Evolutionary conservation across 2,797 vertebrate species (phyloP), one percentile per base, ranked within the genome.

Genomic region (Acrossocheilus wenchowensis): DNA sequence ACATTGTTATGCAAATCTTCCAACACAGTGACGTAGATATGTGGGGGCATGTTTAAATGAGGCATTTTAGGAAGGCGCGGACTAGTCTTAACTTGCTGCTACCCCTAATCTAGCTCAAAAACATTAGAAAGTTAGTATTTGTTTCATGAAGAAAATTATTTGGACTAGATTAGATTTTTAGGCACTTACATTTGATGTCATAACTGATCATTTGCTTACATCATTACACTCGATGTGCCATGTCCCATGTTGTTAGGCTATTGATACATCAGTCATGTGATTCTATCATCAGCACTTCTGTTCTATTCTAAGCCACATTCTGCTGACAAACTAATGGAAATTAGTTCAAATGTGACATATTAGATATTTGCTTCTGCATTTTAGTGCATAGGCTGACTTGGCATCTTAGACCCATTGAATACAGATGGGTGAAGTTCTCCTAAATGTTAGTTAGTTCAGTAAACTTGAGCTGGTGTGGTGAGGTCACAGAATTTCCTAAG

Each of bases 231-330:
- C 12, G 21, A 64, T 71, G 11, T 71, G 12, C 8, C 43, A 21
- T n/a, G 52, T 68, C 73, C 62, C 83, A 84, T 84, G 83, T 78
- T 78, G 62, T 17, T 36, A 36, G 34, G 34, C 34, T 36, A 26
- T 78, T 68, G 45, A 21, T 52, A 17, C 39, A 41, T 86, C 60
- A 81, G 78, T 57, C 69, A 30, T 81, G 57, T 57, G 69, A 54
- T 75, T 39, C 21, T 36, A 68, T 41, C 71, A 82, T 85, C 79
- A 85, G 66, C 73, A 39, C 11, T 57, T 82, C 21, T 52, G 45
- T 69, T 80, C 48, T 87, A 75, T 84, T 87, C 52, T 85, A 48
- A 85, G 8, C 34, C 60, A 52, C 43, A 50, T 84, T 30, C 52
- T 43, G 17, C 43, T 66, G 82, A 83, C 26, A 62, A 74, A 36